phyloP scores from a whole-genome alignment of 2,888 invertebrate genomes.

The Spodoptera picta region DNA sequence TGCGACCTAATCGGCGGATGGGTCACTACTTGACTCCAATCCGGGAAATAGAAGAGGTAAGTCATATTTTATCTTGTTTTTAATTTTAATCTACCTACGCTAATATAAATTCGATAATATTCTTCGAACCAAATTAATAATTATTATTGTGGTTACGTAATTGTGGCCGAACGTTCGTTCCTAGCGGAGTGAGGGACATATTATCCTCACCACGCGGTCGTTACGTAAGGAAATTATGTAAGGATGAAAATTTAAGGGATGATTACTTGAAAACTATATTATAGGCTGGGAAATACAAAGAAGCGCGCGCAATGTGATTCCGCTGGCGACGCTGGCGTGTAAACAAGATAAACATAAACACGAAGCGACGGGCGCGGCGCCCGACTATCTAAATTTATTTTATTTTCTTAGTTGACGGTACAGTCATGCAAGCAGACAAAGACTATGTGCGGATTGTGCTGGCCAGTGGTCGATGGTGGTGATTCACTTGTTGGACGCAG shows the following conservation, averaged over 20 bases:
- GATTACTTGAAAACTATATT: conserved; percentile 41
- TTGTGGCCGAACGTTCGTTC: conserved; percentile 52
- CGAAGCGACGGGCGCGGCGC: conserved; percentile 24
- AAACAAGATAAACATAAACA: conserved; percentile 59
- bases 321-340: conserved; percentile 47
- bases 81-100: conserved; percentile 5
- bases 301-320: conserved; percentile 38
- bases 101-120: neutral
- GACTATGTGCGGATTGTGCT: too few relatives aligned
- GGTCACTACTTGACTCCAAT: neutral
- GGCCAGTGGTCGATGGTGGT: too few relatives aligned
- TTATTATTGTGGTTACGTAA: conserved; percentile 59
- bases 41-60: conserved; percentile 40
- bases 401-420: too few relatives aligned
- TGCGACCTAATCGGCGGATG: conserved; percentile 33
- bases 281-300: conserved; percentile 22
- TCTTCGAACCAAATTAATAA: conserved; percentile 28
- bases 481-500: neutral
- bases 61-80: neutral
- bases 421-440: too few relatives aligned
- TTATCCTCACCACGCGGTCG: conserved; percentile 70
- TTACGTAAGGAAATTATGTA: conserved; percentile 83
- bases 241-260: conserved; percentile 62
- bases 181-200: conserved; percentile 37
- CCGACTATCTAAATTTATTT: neutral